Conservation (phyloP, 30 jellyfish, hydroid and myxozoan genomes). For the Turritopsis dohrnii region DNA sequence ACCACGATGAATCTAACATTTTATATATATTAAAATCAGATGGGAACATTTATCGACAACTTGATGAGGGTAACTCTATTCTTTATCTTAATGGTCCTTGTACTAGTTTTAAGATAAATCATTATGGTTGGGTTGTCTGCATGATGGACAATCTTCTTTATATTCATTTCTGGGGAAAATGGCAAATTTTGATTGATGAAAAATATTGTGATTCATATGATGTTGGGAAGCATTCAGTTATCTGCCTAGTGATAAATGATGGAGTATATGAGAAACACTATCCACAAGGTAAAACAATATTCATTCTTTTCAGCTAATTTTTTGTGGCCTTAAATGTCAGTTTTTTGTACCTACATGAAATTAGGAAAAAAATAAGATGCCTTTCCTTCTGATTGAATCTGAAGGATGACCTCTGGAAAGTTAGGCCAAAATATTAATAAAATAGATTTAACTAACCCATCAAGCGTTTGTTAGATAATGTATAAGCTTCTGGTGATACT, state of each 20-base stretch:
- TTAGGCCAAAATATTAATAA: too few species aligned
- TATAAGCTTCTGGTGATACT: too few species aligned
- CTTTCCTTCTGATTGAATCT: too few species aligned
- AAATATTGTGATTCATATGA: not conserved
- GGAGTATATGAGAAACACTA: not conserved
- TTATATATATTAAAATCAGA: not conserved
- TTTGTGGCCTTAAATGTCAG: not conserved
- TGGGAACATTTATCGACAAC: not conserved
- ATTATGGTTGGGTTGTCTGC: not conserved
- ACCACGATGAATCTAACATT: not conserved
- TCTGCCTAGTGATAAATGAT: not conserved
- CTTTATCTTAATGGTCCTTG: constrained; percentile 3
- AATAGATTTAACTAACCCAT: too few species aligned
- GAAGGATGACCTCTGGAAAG: too few species aligned
- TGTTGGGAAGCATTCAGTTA: not conserved
- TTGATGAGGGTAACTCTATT: not conserved
- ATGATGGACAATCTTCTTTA: not conserved
- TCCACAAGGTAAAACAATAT: not conserved
- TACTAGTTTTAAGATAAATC: not conserved
- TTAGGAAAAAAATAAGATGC: too few species aligned
- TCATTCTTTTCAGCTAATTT: not conserved
- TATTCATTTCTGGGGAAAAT: not conserved
- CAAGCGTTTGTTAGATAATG: too few species aligned
- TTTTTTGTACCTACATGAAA: not conserved
- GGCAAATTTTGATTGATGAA: constrained; percentile 6